Evolutionary conservation across 2,113 vertebrate species (phyloP).

Genomic region (Uria lomvia): DNA sequence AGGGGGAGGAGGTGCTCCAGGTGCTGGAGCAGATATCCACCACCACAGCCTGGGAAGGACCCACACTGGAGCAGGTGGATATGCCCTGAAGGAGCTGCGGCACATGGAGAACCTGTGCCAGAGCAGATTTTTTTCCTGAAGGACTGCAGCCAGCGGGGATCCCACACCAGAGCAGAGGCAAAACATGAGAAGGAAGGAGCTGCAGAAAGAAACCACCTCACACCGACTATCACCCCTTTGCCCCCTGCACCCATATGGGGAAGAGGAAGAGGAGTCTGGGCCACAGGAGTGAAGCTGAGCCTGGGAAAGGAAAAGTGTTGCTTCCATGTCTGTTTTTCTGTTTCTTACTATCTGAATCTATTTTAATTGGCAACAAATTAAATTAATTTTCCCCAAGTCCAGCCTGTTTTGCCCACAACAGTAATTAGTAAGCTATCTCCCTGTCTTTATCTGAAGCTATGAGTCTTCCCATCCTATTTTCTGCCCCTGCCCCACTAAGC

Average conservation of each 20-base stretch:
- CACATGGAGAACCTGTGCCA: background rate
- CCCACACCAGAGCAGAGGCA: background rate
- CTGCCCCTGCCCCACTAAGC: background rate
- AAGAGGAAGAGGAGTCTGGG: background rate
- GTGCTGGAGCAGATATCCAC: background rate
- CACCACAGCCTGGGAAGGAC: background rate
- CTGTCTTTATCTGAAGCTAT: background rate
- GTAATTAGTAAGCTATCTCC: background rate
- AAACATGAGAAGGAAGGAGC: background rate
- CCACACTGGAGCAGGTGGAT: background rate
- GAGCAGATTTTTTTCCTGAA: background rate
- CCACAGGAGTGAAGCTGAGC: background rate
- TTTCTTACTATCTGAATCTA: background rate
- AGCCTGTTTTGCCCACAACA: background rate
- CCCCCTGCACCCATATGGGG: fast-evolving
- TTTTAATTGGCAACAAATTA: background rate
- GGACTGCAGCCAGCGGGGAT: background rate
- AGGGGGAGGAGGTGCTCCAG: background rate
- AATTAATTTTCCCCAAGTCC: background rate
- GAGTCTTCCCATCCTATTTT: background rate
- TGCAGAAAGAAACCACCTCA: background rate
- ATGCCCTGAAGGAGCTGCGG: background rate
- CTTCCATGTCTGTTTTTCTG: background rate
- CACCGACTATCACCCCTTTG: background rate
- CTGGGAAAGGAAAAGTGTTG: background rate